Percentiles rank a stretch among this genome's conserved stretches.
Conservation (phyloP, 2,113 vertebrate species). For the Neoarius graeffei region DNA sequence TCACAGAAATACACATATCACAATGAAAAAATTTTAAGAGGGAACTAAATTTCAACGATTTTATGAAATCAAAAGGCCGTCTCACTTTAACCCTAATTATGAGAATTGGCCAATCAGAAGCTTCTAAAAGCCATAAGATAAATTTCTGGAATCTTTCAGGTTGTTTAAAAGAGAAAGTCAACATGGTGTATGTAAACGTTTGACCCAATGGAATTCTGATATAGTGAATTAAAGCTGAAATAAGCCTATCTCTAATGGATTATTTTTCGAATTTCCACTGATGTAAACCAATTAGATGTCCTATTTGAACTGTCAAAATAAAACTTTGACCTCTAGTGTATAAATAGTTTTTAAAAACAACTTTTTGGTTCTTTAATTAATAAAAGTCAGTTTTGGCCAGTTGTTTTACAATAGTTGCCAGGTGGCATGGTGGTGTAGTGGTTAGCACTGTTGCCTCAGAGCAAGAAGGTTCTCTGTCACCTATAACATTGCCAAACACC, state of each 20-base stretch:
- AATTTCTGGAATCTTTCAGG: not conserved
- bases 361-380: not conserved
- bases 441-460: too few species aligned
- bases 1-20: too few species aligned
- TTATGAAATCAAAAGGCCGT: too few species aligned
- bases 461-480: too few species aligned
- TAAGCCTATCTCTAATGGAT: not conserved
- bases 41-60: too few species aligned
- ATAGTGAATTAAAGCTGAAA: not conserved
- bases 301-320: not conserved
- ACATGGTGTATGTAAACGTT: not conserved
- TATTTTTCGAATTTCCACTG: too few species aligned
- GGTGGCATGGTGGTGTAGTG: too few species aligned
- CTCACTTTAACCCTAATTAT: not conserved
- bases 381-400: not conserved
- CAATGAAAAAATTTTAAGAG: too few species aligned
- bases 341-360: not conserved
- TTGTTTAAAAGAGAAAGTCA: not conserved
- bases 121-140: not conserved
- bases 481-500: too few species aligned
- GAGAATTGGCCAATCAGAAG: not conserved
- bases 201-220: not conserved
- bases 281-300: not conserved
- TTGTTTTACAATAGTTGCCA: too few species aligned
- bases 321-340: not conserved